A percentile compares a stretch with the other conserved stretches of the same genome.
Conservation (phyloP, 2,888 invertebrate genomes). For the Timema cristinae region DNA sequence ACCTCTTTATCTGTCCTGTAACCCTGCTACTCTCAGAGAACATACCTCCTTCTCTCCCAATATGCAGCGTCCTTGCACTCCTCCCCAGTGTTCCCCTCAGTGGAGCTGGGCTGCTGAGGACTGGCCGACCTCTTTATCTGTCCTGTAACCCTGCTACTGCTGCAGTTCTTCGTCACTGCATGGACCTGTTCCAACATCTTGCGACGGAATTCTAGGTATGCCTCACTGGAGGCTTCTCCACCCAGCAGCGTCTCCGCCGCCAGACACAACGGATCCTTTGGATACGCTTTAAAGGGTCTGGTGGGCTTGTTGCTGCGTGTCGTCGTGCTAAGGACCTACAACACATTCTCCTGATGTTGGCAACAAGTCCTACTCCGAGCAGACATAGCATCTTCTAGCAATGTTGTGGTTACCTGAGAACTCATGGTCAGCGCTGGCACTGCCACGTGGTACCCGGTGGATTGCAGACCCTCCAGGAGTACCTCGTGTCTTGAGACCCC, state of each 20-base stretch:
- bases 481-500: too few relatives aligned
- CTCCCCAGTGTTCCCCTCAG: background rate
- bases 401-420: too few relatives aligned
- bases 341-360: conserved; percentile 10
- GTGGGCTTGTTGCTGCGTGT: conserved; percentile 44
- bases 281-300: conserved; percentile 68
- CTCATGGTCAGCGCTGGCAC: too few relatives aligned
- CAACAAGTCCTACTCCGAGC: background rate
- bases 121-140: conserved; percentile 35
- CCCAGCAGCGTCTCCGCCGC: conserved; percentile 47
- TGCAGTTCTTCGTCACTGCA: conserved; percentile 27
- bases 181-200: conserved; percentile 58
- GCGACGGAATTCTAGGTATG: conserved; percentile 67
- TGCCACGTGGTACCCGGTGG: too few relatives aligned
- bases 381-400: too few relatives aligned
- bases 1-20: too few relatives aligned
- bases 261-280: conserved; percentile 60
- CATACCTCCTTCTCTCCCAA: conserved; percentile 68
- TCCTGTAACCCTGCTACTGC: conserved; percentile 36
- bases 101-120: conserved; percentile 31
- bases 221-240: conserved; percentile 56
- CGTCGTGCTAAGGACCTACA: conserved; percentile 13
- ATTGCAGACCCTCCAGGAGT: too few relatives aligned
- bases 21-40: background rate
- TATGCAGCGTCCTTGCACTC: conserved; percentile 71